These are phyloP conservation scores for Lysiphlebus fabarum DNA, from an alignment of 1,140 invertebrate species.

Conservation along the genomic window DNA sequence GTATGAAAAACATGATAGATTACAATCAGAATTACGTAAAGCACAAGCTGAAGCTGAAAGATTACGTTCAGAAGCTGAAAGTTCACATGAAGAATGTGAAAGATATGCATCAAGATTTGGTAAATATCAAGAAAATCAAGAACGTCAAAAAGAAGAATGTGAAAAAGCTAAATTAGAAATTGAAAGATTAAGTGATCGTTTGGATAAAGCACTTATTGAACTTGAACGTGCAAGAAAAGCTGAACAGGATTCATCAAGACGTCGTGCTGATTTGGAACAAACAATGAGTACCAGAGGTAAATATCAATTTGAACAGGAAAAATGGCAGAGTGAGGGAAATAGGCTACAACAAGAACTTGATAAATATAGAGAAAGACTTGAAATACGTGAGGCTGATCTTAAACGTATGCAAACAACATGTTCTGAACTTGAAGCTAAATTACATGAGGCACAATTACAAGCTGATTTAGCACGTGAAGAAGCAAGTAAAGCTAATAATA, in stretches of 20 bases:
- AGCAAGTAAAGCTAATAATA: constrained; percentile 66
- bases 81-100: constrained; percentile 68
- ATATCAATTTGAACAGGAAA: constrained; percentile 85
- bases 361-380: constrained; percentile 71
- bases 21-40: constrained; percentile 76
- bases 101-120: constrained; percentile 71
- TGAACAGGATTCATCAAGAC: constrained; percentile 64
- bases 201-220: constrained; percentile 77
- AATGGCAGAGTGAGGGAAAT: constrained; percentile 61
- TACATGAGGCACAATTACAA: constrained; percentile 76
- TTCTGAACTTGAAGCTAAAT: constrained; percentile 70
- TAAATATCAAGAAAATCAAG: constrained; percentile 75
- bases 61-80: constrained; percentile 67
- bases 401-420: constrained; percentile 66
- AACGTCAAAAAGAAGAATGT: constrained; percentile 72
- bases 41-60: constrained; percentile 74
- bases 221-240: constrained; percentile 70
- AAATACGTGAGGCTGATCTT: constrained; percentile 70
- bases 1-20: constrained; percentile 85
- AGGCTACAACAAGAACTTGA: constrained; percentile 65
- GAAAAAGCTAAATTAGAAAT: constrained; percentile 78
- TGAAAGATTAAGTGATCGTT: constrained; percentile 75
- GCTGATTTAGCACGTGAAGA: constrained; percentile 75
- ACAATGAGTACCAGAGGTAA: constrained; percentile 76
- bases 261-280: constrained; percentile 70